phyloP scores from a whole-genome alignment of 1,140 invertebrate species.

The Bombus affinis region DNA sequence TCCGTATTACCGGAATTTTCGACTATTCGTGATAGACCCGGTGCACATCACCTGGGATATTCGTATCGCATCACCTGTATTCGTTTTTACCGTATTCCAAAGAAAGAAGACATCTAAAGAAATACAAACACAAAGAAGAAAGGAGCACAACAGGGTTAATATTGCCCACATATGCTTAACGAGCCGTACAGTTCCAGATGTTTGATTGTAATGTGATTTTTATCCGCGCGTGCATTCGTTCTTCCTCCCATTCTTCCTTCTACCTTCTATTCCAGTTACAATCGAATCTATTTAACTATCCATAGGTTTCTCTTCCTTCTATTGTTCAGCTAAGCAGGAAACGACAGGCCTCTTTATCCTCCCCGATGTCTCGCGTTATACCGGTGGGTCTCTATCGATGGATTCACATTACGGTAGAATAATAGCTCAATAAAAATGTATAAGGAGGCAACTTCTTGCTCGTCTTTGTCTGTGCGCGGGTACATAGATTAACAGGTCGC shows the following conservation, averaged over 20 bases:
- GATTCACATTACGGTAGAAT: conserved; percentile 55
- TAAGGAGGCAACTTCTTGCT: conserved; percentile 26
- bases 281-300: conserved; percentile 23
- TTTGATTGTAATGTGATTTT: not conserved
- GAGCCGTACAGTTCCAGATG: not conserved
- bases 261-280: not conserved
- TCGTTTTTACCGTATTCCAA: not conserved
- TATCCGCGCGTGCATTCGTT: not conserved
- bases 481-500: conserved; percentile 56
- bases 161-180: not conserved
- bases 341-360: not conserved
- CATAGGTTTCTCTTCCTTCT: not conserved
- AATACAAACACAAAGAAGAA: not conserved
- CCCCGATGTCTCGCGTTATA: conserved; percentile 18
- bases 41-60: too few species aligned
- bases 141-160: not conserved
- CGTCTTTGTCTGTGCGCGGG: conserved; percentile 14
- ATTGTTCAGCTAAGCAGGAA: not conserved
- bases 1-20: too few species aligned
- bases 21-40: too few species aligned
- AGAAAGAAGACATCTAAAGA: not conserved
- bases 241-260: not conserved
- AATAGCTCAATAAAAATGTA: conserved; percentile 63
- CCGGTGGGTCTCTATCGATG: conserved; percentile 34
- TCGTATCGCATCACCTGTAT: too few species aligned